Evolutionary conservation across 2,888 invertebrate species (phyloP).

Genomic region (Rhodophaea formosa): DNA sequence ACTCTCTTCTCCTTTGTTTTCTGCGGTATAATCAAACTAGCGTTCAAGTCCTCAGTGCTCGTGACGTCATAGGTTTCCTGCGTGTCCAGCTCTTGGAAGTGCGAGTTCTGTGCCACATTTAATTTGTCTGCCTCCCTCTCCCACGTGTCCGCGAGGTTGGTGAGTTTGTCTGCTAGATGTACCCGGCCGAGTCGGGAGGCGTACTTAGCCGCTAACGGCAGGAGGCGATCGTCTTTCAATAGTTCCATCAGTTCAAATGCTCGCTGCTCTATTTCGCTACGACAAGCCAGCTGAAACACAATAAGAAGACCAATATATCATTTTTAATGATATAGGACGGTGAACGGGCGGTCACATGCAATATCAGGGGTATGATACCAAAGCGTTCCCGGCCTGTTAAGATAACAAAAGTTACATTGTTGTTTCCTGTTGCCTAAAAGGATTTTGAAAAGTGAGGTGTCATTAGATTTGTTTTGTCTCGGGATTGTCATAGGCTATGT

Average conservation of each 20-base stretch:
- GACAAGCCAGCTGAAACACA: constrained; percentile 86
- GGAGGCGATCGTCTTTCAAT: constrained; percentile 87
- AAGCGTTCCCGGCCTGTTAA: too few species aligned
- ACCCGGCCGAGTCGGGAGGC: constrained; percentile 88
- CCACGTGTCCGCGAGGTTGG: constrained; percentile 78
- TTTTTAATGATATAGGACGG: background rate
- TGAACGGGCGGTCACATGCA: background rate
- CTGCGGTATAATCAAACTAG: constrained; percentile 70
- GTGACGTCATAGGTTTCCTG: constrained; percentile 69
- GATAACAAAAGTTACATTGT: too few species aligned
- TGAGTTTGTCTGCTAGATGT: constrained; percentile 89
- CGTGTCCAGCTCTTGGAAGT: constrained; percentile 60
- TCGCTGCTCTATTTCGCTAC: constrained; percentile 90
- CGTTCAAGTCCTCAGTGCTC: constrained; percentile 57
- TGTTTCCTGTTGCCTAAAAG: too few species aligned
- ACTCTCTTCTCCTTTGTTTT: constrained; percentile 58
- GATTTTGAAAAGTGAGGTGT: too few species aligned
- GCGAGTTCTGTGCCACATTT: constrained; percentile 56
- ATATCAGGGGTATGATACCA: background rate
- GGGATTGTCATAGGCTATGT: too few species aligned
- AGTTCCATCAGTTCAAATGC: constrained; percentile 93
- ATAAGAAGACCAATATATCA: constrained; percentile 1
- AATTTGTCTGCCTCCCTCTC: constrained; percentile 52
- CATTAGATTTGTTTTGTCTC: too few species aligned
- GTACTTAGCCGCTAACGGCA: constrained; percentile 94